phyloP scores from a whole-genome alignment of 2,797 vertebrate species.

The Lophotriccus pileatus region DNA sequence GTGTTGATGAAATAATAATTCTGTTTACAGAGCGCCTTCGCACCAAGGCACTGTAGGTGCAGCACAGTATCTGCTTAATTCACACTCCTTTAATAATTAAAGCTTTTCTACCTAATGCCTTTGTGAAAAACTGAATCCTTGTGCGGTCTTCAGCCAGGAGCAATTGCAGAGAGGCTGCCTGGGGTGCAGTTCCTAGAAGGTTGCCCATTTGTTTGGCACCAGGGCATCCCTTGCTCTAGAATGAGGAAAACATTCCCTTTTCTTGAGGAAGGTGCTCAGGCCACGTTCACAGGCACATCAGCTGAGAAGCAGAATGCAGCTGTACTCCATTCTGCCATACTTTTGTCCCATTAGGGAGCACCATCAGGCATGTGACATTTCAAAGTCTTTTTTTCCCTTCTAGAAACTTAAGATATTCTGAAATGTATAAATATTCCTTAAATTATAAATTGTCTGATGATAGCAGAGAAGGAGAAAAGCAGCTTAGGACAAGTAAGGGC shows the following conservation, averaged over 20 bases:
- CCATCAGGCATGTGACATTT: neutral
- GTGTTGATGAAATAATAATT: slow-evolving; percentile 67
- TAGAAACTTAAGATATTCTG: neutral
- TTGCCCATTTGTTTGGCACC: neutral
- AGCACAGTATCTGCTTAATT: slow-evolving; percentile 44
- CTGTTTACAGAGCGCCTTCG: slow-evolving; percentile 47
- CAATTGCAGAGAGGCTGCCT: neutral
- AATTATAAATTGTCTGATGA: neutral
- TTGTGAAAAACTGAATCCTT: slow-evolving; percentile 21
- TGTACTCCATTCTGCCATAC: neutral
- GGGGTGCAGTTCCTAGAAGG: neutral
- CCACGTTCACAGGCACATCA: neutral
- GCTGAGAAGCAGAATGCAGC: neutral
- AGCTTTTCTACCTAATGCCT: slow-evolving; percentile 43
- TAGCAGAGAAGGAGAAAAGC: neutral
- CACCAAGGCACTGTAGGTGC: slow-evolving; percentile 39
- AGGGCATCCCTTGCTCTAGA: slow-evolving; percentile 39
- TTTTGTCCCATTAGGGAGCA: neutral
- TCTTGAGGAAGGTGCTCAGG: neutral
- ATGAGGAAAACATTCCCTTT: slow-evolving; percentile 31
- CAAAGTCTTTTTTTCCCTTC: neutral
- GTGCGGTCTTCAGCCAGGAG: neutral
- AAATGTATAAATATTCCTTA: neutral
- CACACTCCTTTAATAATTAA: slow-evolving; percentile 61
- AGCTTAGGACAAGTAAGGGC: neutral